Evolutionary conservation across 2,888 invertebrate species (phyloP).

Genomic region (Drosophila affinis): DNA sequence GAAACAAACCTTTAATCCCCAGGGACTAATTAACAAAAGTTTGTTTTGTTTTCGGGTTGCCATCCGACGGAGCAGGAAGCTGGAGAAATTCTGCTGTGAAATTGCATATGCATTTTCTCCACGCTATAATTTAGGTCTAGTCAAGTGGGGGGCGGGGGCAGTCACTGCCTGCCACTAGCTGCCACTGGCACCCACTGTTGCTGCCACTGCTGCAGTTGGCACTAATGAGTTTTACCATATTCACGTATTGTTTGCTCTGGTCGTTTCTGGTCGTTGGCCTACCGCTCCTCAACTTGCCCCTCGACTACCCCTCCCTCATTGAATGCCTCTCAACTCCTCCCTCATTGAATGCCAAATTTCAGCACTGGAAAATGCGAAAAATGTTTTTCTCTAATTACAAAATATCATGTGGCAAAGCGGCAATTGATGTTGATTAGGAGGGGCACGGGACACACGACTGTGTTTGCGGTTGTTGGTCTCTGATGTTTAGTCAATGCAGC

Average conservation of each 20-base stretch:
- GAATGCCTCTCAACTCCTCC: constrained; percentile 19
- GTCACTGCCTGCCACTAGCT: neutral
- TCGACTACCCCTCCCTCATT: constrained; percentile 25
- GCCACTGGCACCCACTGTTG: neutral
- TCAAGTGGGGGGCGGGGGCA: constrained; percentile 7
- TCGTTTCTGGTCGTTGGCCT: constrained; percentile 29
- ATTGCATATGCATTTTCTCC: neutral
- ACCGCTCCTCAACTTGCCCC: constrained; percentile 22
- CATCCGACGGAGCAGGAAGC: constrained; percentile 2
- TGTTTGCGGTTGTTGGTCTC: constrained; percentile 8
- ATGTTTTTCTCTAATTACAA: constrained; percentile 65
- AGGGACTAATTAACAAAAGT: constrained; percentile 53
- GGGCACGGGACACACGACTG: constrained; percentile 20
- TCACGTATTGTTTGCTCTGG: constrained; percentile 62
- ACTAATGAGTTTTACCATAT: constrained; percentile 79
- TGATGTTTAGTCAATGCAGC: neutral
- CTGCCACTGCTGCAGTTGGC: constrained; percentile 58
- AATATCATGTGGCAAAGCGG: constrained; percentile 51
- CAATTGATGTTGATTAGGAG: constrained; percentile 68
- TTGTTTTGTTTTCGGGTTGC: constrained; percentile 27
- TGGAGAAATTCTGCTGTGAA: neutral
- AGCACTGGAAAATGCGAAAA: constrained; percentile 39
- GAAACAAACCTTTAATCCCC: constrained; percentile 23
- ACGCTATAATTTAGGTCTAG: neutral
- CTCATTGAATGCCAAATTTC: constrained; percentile 49